These are phyloP conservation scores for Potamilus streckersoni DNA, from an alignment of 1,140 invertebrate species.

Conservation along the genomic window DNA sequence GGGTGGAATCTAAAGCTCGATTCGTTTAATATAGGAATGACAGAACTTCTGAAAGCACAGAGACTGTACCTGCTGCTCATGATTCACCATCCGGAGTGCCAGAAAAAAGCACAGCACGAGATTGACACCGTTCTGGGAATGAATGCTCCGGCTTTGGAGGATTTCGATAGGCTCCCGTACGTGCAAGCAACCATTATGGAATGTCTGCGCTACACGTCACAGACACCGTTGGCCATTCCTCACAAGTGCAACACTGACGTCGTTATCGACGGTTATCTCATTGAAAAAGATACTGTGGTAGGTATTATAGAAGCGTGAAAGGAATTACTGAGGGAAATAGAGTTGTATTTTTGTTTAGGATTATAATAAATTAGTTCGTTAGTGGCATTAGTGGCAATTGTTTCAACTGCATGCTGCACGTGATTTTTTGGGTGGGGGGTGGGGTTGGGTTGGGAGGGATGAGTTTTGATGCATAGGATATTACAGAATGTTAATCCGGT, in stretches of 20 bases:
- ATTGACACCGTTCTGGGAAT: constrained; percentile 59
- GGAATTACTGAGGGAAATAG: no score
- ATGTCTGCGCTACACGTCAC: constrained; percentile 47
- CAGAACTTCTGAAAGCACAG: constrained; percentile 29
- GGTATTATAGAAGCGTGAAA: background rate
- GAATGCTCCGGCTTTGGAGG: constrained; percentile 55
- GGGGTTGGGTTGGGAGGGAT: no score
- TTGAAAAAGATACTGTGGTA: constrained; percentile 61
- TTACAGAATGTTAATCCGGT: no score
- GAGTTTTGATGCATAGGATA: no score
- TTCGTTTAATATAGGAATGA: constrained; percentile 14
- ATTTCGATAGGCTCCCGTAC: constrained; percentile 67
- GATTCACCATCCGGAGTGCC: constrained; percentile 62
- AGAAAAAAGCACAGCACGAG: constrained; percentile 42
- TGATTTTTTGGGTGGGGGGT: no score
- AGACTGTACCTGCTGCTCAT: constrained; percentile 70
- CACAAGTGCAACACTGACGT: constrained; percentile 45
- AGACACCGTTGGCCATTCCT: constrained; percentile 64
- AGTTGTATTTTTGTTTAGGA: no score
- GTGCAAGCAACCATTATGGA: constrained; percentile 55
- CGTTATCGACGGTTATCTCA: constrained; percentile 53
- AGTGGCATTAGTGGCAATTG: no score
- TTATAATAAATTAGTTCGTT: no score
- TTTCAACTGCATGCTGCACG: no score
- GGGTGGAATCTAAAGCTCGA: no score